phyloP scores from a whole-genome alignment of 1,140 invertebrate species.

The Plodia interpunctella region DNA sequence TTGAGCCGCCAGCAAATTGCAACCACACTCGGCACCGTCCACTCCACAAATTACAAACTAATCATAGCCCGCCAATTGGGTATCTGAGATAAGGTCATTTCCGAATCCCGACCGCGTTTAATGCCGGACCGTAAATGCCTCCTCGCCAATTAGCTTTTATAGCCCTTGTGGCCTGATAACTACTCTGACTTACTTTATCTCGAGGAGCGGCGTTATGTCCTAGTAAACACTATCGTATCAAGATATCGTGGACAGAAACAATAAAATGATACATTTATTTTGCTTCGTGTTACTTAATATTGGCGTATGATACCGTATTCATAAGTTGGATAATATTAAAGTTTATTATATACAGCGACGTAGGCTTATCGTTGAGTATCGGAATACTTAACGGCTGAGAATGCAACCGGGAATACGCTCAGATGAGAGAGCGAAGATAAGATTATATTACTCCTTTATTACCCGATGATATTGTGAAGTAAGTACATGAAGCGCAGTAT shows the following conservation, averaged over 20 bases:
- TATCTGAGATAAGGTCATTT: constrained; percentile 58
- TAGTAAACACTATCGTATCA: constrained; percentile 43
- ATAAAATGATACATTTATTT: background rate
- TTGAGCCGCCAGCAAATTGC: background rate
- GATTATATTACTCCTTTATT: too few relatives aligned
- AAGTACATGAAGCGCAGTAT: too few relatives aligned
- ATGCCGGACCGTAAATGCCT: constrained; percentile 50
- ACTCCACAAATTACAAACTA: constrained; percentile 59
- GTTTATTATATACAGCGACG: too few relatives aligned
- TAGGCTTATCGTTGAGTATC: too few relatives aligned
- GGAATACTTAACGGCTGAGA: too few relatives aligned
- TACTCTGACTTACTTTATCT: constrained; percentile 59
- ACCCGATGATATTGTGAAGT: too few relatives aligned
- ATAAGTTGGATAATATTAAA: too few relatives aligned
- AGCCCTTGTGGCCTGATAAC: constrained; percentile 61
- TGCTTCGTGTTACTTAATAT: background rate
- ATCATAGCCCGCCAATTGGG: constrained; percentile 58
- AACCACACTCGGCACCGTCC: constrained; percentile 2
- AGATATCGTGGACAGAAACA: constrained; percentile 9
- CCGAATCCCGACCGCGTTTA: constrained; percentile 40
- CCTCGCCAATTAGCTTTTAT: constrained; percentile 66
- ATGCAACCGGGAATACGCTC: too few relatives aligned
- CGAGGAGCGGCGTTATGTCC: constrained; percentile 36
- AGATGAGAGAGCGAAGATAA: too few relatives aligned
- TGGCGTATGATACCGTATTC: too few relatives aligned